Evolutionary conservation across 2,888 invertebrate species (phyloP).

Genomic region (Seladonia tumulorum): DNA sequence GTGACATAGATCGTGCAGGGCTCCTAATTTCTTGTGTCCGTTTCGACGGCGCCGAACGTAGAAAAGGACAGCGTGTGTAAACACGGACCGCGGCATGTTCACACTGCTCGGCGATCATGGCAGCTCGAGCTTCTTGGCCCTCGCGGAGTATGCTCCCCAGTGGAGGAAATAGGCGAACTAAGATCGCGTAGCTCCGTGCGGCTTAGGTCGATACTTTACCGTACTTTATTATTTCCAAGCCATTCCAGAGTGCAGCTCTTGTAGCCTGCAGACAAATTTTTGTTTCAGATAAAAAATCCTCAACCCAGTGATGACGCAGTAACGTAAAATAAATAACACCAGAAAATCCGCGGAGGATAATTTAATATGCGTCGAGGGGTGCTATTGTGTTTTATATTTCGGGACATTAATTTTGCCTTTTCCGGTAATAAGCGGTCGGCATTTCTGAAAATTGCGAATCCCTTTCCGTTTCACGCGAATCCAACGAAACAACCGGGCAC

Average conservation of each 20-base stretch:
- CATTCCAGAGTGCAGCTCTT: not conserved
- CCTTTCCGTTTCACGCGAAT: not conserved
- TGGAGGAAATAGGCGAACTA: too few relatives aligned
- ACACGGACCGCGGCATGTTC: too few relatives aligned
- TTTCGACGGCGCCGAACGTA: too few relatives aligned
- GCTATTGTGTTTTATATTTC: not conserved
- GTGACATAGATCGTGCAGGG: too few relatives aligned
- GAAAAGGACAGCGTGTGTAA: too few relatives aligned
- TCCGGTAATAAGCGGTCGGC: not conserved
- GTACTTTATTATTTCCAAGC: not conserved
- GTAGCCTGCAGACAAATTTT: not conserved
- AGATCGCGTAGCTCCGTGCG: too few relatives aligned
- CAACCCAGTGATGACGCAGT: not conserved
- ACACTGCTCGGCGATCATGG: too few relatives aligned
- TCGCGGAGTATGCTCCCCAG: too few relatives aligned
- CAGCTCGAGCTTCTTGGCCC: too few relatives aligned
- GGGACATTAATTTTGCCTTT: not conserved
- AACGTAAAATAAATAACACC: not conserved
- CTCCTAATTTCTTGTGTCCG: too few relatives aligned
- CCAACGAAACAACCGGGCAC: constrained; percentile 17
- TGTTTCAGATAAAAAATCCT: not conserved
- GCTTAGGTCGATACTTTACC: too few relatives aligned
- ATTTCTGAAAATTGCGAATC: not conserved
- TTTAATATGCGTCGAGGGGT: not conserved
- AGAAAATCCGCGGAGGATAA: not conserved